Evolutionary conservation across 2,888 invertebrate genomes (phyloP), one percentile per base, ranked within the genome.

Genomic region (Papilio demoleus): DNA sequence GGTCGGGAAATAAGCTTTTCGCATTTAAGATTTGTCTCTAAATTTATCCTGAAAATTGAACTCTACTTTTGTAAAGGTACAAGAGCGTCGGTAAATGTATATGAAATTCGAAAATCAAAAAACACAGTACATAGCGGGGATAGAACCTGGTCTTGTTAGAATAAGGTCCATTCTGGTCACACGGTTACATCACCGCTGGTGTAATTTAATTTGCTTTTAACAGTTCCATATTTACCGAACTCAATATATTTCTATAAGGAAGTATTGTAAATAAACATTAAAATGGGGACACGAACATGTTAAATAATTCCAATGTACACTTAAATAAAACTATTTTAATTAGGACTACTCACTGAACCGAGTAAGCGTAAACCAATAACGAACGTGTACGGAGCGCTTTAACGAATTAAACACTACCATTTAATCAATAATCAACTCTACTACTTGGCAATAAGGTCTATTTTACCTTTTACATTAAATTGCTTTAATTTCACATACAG

Each of bases 311-410:
- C 47, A 60, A 67, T 38, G n/a, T 50, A 47, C 27, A 63, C 42
- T 62, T 58, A 27, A 68, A 50, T 68, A 68, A 64, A 68, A 68
- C 65, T 47, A 68, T 65, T 68, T 68, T 68, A 68, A 68, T 68
- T 68, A 68, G 65, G 60, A 63, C 47, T 63, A 47, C 58, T 58
- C 63, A 56, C 22, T 58, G 58, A 34, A 14, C 34, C 53, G 42
- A 42, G 42, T 60, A 47, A 59, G 42, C 68, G 50, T 68, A 64
- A 64, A 68, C 59, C 64, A 42, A 34, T 68, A 68, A 68, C 68
- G 63, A 68, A 47, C 36, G 12, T 60, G 68, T 65, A 61, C 60
- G 68, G 68, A 60, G 31, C 65, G 68, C 22, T 60, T 59, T 50
- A 65, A 31, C 24, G 68, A 68, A 65, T 68, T 68, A 65, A 60